These are phyloP conservation scores for Rhopalosiphum nymphaeae DNA, from an alignment of 2,888 invertebrate species.

Conservation along the genomic window DNA sequence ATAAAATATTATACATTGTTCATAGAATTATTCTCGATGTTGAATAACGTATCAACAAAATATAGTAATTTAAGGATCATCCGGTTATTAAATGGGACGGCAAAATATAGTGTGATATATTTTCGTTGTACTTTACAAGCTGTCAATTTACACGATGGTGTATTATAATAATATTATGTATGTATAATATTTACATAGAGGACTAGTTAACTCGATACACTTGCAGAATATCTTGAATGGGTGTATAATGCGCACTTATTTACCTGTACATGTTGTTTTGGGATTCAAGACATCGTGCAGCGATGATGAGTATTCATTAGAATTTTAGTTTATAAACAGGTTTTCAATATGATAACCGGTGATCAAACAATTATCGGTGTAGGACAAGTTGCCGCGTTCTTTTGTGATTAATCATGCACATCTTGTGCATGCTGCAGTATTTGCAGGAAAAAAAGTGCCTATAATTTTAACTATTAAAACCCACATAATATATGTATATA, in stretches of 20 bases:
- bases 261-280: not conserved
- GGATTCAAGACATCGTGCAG: not conserved
- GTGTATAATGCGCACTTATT: not conserved
- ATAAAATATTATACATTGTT: not conserved
- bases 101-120: not conserved
- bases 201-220: not conserved
- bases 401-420: not conserved
- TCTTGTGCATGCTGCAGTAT: not conserved
- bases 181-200: not conserved
- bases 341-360: not conserved
- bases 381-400: not conserved
- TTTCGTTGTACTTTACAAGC: not conserved
- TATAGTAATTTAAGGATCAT: not conserved
- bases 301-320: not conserved
- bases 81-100: constrained; percentile 2
- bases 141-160: not conserved
- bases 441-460: not conserved
- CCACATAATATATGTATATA: not conserved
- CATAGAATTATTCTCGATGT: not conserved
- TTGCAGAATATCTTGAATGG: not conserved
- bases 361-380: constrained; percentile 26
- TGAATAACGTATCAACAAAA: not conserved
- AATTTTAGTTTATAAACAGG: constrained; percentile 4
- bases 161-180: not conserved
- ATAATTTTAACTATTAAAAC: not conserved